Percentiles rank a stretch among this genome's conserved stretches.
phyloP scores from a whole-genome alignment of 2,113 vertebrate species.

The Cochlearius cochlearius region DNA sequence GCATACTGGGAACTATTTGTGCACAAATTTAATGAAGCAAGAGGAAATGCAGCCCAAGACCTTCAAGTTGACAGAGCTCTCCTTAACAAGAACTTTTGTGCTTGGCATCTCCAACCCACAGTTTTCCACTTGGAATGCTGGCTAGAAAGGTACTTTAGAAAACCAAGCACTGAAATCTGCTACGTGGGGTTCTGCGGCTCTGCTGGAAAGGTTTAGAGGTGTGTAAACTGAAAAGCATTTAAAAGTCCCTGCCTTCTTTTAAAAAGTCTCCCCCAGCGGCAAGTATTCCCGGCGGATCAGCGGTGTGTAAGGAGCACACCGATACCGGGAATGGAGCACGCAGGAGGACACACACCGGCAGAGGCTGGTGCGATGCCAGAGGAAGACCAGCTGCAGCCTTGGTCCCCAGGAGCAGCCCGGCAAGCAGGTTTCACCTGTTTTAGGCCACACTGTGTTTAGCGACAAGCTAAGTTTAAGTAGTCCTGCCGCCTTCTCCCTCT shows the following conservation, averaged over 20 bases:
- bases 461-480: not conserved
- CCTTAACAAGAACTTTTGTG: not conserved
- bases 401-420: not conserved
- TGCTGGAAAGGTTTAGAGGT: not conserved
- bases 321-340: accelerated
- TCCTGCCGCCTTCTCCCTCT: not conserved
- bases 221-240: not conserved
- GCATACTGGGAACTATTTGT: not conserved
- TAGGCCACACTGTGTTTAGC: not conserved
- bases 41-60: not conserved
- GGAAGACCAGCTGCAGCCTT: not conserved
- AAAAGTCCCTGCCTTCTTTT: not conserved
- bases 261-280: not conserved
- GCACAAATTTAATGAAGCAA: not conserved
- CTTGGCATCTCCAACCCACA: not conserved
- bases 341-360: accelerated
- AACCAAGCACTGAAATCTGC: not conserved
- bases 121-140: not conserved
- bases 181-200: not conserved
- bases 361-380: not conserved
- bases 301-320: accelerated
- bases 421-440: not conserved
- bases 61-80: not conserved
- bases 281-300: accelerated
- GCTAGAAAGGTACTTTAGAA: not conserved